phyloP scores from a whole-genome alignment of 2,888 invertebrate species.

The Meliscaeva auricollis region DNA sequence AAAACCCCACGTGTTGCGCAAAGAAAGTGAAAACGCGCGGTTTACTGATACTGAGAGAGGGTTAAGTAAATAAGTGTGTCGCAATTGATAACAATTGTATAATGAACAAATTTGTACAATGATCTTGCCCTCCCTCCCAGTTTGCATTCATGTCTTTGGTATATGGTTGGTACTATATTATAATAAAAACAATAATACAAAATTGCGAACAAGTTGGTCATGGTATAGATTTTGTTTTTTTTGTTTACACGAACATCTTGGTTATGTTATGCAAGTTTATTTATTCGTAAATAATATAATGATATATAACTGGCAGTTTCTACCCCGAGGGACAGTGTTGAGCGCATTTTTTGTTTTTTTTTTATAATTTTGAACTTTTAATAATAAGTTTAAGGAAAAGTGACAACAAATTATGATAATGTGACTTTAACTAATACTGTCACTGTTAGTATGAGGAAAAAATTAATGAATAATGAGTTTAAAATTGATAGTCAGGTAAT shows the following conservation, averaged over 20 bases:
- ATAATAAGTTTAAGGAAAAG: too few species aligned
- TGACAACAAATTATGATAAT: too few species aligned
- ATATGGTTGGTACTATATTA: neutral
- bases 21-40: constrained; percentile 21
- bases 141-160: neutral
- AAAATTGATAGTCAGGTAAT: too few species aligned
- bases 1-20: neutral
- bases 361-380: too few species aligned
- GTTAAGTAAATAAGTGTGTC: constrained; percentile 1
- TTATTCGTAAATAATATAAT: neutral
- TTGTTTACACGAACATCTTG: neutral
- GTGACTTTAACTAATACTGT: too few species aligned
- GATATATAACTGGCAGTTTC: neutral
- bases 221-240: neutral
- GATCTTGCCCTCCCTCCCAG: neutral
- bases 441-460: too few species aligned
- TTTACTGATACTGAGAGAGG: neutral
- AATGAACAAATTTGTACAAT: constrained; percentile 4
- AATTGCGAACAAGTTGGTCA: neutral
- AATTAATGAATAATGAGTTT: too few species aligned
- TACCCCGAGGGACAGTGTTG: too few species aligned
- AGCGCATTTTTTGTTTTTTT: too few species aligned
- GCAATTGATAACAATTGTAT: constrained; percentile 23
- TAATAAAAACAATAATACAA: neutral
- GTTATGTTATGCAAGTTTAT: neutral